Percentiles rank a stretch among this genome's conserved stretches.
phyloP scores from a whole-genome alignment of 2,113 vertebrate species.

The Phrynosoma platyrhinos region DNA sequence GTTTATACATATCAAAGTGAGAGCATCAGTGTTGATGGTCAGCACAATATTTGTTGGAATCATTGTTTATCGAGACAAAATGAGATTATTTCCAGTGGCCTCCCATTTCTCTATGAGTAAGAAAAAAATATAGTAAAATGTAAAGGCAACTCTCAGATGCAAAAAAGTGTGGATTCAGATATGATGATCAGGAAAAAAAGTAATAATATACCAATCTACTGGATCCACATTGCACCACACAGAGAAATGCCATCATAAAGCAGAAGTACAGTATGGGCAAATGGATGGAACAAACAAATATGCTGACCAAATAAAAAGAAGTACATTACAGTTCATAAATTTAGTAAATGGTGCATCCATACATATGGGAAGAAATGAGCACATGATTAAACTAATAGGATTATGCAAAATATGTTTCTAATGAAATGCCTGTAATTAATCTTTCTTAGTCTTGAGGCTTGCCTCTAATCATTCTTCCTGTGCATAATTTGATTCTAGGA shows the following conservation, averaged over 20 bases:
- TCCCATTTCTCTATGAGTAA: too few relatives aligned
- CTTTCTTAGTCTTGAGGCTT: constrained; percentile 57
- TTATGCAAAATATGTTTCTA: constrained; percentile 66
- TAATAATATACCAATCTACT: neutral
- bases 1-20: neutral
- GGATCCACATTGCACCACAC: neutral
- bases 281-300: constrained; percentile 41
- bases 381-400: constrained; percentile 57
- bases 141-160: neutral
- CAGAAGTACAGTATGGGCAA: neutral
- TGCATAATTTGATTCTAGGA: constrained; percentile 54
- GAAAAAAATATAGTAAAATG: neutral
- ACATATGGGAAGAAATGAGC: constrained; percentile 47
- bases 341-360: constrained; percentile 22
- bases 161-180: neutral
- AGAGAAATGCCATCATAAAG: neutral
- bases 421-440: constrained; percentile 69
- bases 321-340: constrained; percentile 9
- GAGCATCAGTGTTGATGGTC: too few relatives aligned
- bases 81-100: too few relatives aligned
- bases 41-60: too few relatives aligned
- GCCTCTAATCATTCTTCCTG: constrained; percentile 61
- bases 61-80: too few relatives aligned
- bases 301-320: neutral
- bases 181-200: constrained; percentile 19